Evolutionary conservation across 2,888 invertebrate genomes (phyloP), one percentile per base, ranked within the genome.

Genomic region (Eupithecia exiguata): DNA sequence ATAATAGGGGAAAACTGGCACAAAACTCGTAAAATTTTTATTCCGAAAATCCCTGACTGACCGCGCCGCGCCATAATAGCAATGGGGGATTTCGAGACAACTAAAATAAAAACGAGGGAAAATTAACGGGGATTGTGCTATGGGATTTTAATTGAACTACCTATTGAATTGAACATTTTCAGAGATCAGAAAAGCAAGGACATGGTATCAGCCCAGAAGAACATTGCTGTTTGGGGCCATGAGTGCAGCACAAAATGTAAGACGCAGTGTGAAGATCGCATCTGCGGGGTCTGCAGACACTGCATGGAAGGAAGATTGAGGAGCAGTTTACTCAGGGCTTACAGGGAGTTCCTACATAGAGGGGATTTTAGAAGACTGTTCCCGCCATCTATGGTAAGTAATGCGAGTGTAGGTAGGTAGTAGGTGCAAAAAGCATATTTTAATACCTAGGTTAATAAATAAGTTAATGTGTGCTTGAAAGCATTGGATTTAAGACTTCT

Each of bases 321-420:
- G 79, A 86, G 90, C 18, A 95, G 94, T 72, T 88, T 99, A 14
- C 93, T 96, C 69, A 91, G 94, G 77, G 97, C 98, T 0, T 97
- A 97, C 84, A 92, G 95, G 70, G 99, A 99, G 86, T 97, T 98
- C 87, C 89, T 97, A 30, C 97, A 97, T 86, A 95, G 96, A 82
- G 96, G 97, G 73, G 97, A 97, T 80, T 98, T 97, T 88, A 96
- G 96, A 84, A 95, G 99, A 81, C 95, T 99, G 38, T 96, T 97
- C 84, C 99, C 99, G 1, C 96, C 96, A 16, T 86, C 95, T 40
- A 96, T 97, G 95, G 96, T 89, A 78, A 80, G 83, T 61, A 58
- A 38, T n/a, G 7, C 14, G 25, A 21, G 18, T 14, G 18, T 46
- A 46, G 46, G 46, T 46, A 18, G 4, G 43, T 46, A 40, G n/a